Conservation (phyloP, 2,888 invertebrate genomes). For the Dasypolia templi region DNA sequence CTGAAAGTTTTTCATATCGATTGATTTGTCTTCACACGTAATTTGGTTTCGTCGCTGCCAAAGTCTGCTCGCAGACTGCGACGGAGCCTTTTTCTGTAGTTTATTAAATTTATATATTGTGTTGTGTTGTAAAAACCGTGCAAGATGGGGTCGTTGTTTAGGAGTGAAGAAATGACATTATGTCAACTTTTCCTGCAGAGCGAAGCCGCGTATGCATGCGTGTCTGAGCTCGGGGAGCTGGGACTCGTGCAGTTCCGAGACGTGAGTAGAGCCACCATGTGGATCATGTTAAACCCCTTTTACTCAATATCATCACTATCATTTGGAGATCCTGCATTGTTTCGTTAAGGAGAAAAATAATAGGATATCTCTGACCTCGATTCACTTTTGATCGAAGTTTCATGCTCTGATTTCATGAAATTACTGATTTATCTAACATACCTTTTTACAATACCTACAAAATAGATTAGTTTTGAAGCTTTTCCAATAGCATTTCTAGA, state of each 20-base stretch:
- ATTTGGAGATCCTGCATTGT: slow-evolving; percentile 4
- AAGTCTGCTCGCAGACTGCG: slow-evolving; percentile 87
- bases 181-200: slow-evolving; percentile 99
- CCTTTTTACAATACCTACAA: slow-evolving; percentile 2
- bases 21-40: slow-evolving; percentile 78
- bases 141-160: slow-evolving; percentile 97
- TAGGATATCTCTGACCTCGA: slow-evolving; percentile 76
- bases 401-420: slow-evolving; percentile 66
- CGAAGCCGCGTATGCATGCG: slow-evolving; percentile 99
- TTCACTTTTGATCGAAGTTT: slow-evolving; percentile 66
- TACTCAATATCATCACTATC: neutral
- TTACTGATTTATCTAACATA: slow-evolving; percentile 37
- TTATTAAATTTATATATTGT: slow-evolving; percentile 75
- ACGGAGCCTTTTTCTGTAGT: slow-evolving; percentile 78
- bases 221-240: slow-evolving; percentile 99
- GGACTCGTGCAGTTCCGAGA: slow-evolving; percentile 99
- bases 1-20: slow-evolving; percentile 76
- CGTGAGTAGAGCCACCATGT: slow-evolving; percentile 90
- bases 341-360: slow-evolving; percentile 25
- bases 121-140: slow-evolving; percentile 74
- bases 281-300: slow-evolving; percentile 62
- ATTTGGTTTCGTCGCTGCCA: slow-evolving; percentile 86
- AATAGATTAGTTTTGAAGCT: neutral
- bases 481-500: neutral
- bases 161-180: slow-evolving; percentile 99